These are phyloP conservation scores for Prorops nasuta DNA, from an alignment of 1,140 invertebrate species.

Conservation along the genomic window DNA sequence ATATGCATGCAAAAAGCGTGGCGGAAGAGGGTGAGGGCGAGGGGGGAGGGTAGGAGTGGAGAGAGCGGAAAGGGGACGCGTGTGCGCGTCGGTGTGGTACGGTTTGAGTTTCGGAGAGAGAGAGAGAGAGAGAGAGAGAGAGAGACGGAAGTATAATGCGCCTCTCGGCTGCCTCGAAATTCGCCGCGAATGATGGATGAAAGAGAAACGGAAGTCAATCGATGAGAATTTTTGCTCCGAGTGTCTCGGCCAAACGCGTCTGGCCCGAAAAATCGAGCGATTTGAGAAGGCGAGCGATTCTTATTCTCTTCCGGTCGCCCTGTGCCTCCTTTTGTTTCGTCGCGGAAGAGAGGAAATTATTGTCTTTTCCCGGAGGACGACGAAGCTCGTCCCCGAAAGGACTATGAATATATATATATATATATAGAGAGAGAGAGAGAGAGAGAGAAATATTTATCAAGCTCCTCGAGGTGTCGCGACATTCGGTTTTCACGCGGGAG, in stretches of 20 bases:
- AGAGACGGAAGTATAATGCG: constrained; percentile 1
- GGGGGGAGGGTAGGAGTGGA: constrained; percentile 1
- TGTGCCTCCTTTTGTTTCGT: too few relatives aligned
- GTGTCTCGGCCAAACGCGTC: not conserved
- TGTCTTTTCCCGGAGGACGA: too few relatives aligned
- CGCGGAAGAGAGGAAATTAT: too few relatives aligned
- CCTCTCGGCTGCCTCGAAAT: constrained; percentile 8
- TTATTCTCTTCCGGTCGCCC: too few relatives aligned
- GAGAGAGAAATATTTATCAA: too few relatives aligned
- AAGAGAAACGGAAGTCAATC: constrained; percentile 28
- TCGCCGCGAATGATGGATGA: constrained; percentile 10
- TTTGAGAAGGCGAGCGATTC: not conserved
- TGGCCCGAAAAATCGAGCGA: not conserved
- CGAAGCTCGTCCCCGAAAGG: too few relatives aligned
- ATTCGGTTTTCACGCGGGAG: too few relatives aligned
- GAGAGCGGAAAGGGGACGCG: not conserved
- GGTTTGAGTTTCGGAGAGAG: not conserved
- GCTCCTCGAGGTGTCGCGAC: too few relatives aligned
- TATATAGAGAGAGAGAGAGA: too few relatives aligned
- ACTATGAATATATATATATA: too few relatives aligned
- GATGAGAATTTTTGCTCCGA: constrained; percentile 3
- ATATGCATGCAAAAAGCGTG: too few relatives aligned
- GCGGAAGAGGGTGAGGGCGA: not conserved
- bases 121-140: not conserved
- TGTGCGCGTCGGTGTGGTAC: too few relatives aligned